A percentile compares a stretch with the other conserved stretches of the same genome.
These are phyloP conservation scores for Torymus texanus DNA, from an alignment of 2,888 invertebrate species.

Conservation along the genomic window DNA sequence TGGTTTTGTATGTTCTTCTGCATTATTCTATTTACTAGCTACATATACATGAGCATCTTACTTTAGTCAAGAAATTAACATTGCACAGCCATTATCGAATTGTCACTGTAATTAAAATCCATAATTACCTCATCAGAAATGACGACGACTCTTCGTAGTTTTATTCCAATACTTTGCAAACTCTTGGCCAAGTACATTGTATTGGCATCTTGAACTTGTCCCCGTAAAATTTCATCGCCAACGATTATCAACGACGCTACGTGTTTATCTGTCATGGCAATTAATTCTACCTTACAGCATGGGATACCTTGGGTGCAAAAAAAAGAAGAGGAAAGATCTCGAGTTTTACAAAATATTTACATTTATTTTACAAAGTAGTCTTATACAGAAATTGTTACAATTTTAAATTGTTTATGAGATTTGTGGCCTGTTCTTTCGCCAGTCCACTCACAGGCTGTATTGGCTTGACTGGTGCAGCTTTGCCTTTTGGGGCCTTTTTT, in stretches of 20 bases:
- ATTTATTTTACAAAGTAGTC: constrained; percentile 49
- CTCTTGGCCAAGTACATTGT: constrained; percentile 73
- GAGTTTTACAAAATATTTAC: constrained; percentile 45
- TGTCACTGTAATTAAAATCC: neutral
- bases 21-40: too few relatives aligned
- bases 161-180: constrained; percentile 63
- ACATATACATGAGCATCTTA: too few relatives aligned
- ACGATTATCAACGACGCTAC: constrained; percentile 76
- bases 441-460: constrained; percentile 39
- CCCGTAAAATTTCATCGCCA: constrained; percentile 83
- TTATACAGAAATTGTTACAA: constrained; percentile 48
- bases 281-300: constrained; percentile 2
- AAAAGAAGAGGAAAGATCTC: constrained; percentile 9
- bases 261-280: constrained; percentile 51
- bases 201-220: constrained; percentile 80
- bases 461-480: constrained; percentile 33
- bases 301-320: constrained; percentile 22
- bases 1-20: too few relatives aligned
- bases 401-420: constrained; percentile 58
- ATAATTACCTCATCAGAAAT: constrained; percentile 76
- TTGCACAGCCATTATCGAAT: too few relatives aligned
- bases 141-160: constrained; percentile 69
- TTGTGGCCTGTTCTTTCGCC: constrained; percentile 57
- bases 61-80: too few relatives aligned
- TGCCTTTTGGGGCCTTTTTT: constrained; percentile 51